Conservation (phyloP, 2,113 vertebrate genomes). For the Rousettus leschenaultii region DNA sequence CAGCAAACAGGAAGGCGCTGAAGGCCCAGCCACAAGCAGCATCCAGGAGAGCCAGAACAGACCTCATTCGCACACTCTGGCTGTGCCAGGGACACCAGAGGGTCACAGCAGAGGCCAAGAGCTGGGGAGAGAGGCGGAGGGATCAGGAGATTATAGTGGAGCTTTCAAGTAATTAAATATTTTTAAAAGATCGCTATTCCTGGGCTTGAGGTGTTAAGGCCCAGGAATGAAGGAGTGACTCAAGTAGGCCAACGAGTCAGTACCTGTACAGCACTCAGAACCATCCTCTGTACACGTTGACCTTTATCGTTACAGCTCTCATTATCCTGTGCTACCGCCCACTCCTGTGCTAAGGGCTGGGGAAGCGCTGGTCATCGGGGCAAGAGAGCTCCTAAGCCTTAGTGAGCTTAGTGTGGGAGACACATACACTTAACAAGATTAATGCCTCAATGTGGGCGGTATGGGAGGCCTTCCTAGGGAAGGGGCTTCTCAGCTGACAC, state of each 20-base stretch:
- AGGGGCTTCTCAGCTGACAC: neutral
- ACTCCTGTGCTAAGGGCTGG: too few species aligned
- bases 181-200: neutral
- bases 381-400: neutral
- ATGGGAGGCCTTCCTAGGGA: neutral
- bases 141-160: neutral
- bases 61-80: neutral
- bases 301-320: too few species aligned
- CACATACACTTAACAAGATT: neutral
- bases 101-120: neutral
- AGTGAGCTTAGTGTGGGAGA: neutral
- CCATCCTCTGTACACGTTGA: rapidly evolving
- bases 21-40: too few species aligned
- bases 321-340: neutral
- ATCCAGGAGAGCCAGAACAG: neutral
- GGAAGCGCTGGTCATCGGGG: neutral
- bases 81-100: neutral
- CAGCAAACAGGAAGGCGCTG: neutral
- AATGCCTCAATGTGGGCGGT: neutral
- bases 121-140: neutral
- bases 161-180: neutral
- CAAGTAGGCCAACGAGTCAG: too few species aligned
- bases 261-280: neutral
- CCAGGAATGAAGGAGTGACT: neutral
- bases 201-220: neutral